These are phyloP conservation scores for Cheilosia impressa DNA, from an alignment of 2,888 invertebrate genomes.

Conservation along the genomic window DNA sequence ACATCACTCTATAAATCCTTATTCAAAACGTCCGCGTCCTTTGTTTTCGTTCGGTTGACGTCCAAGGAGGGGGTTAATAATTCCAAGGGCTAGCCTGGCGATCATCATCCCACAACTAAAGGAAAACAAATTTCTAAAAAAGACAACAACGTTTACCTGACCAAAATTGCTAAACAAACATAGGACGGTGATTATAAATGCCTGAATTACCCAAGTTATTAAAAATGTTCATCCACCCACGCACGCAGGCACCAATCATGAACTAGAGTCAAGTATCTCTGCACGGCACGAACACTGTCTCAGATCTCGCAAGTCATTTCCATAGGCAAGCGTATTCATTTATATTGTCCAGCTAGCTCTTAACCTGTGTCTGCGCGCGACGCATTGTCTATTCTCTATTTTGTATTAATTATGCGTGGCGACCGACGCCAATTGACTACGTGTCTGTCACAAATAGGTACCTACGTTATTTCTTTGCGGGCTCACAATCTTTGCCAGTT, in stretches of 20 bases:
- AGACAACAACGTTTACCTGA: not conserved
- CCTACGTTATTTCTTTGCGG: slow-evolving; percentile 19
- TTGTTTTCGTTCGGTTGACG: not conserved
- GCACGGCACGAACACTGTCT: slow-evolving; percentile 2
- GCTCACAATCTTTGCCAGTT: not conserved
- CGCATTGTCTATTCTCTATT: slow-evolving; percentile 11
- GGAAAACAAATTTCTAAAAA: not conserved
- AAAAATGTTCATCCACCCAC: slow-evolving; percentile 32
- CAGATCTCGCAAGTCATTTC: slow-evolving; percentile 2
- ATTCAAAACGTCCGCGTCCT: slow-evolving; percentile 7
- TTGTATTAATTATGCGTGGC: slow-evolving; percentile 34
- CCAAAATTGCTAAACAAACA: slow-evolving; percentile 28
- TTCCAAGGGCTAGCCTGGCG: not conserved
- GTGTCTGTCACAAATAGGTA: slow-evolving; percentile 28
- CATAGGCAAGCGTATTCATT: not conserved
- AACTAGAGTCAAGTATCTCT: slow-evolving; percentile 12
- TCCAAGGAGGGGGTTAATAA: not conserved
- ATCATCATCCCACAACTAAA: not conserved
- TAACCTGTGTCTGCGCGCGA: slow-evolving; percentile 16
- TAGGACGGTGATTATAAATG: slow-evolving; percentile 19
- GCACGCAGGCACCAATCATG: not conserved
- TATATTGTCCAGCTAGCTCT: slow-evolving; percentile 10
- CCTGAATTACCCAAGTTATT: slow-evolving; percentile 26
- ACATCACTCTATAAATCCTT: slow-evolving; percentile 15
- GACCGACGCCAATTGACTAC: slow-evolving; percentile 44